Percentiles rank a stretch among this genome's conserved stretches.
These are phyloP conservation scores for Zhuqinia jingwanae DNA, from an alignment of 2,888 invertebrate species.

Conservation along the genomic window DNA sequence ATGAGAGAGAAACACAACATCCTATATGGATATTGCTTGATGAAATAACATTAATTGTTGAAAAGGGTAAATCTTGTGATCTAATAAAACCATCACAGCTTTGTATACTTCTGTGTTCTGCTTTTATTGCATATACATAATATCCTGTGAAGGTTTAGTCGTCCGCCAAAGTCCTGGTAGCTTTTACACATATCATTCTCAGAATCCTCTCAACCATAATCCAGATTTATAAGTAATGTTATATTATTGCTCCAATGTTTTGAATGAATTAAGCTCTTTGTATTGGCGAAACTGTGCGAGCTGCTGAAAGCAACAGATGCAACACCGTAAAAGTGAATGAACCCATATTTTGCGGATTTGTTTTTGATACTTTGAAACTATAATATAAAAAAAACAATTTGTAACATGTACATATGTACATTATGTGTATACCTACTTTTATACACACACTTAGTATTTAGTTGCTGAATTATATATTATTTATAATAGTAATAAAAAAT, in stretches of 20 bases:
- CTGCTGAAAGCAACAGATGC: constrained; percentile 41
- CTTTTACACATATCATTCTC: neutral
- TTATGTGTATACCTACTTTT: neutral
- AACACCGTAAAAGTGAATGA: neutral
- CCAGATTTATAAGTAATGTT: constrained; percentile 41
- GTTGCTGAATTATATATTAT: no score
- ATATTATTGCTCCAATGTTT: neutral
- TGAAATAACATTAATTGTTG: no score
- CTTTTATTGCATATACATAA: no score
- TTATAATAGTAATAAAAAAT: no score
- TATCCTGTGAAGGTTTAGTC: neutral
- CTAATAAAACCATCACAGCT: no score
- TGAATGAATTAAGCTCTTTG: neutral
- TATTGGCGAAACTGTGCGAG: no score
- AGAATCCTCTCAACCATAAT: constrained; percentile 30
- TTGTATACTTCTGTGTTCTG: no score
- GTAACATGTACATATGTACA: neutral
- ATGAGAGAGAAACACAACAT: no score
- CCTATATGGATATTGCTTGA: no score
- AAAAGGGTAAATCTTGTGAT: no score
- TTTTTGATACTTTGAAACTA: neutral
- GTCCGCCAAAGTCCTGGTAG: neutral
- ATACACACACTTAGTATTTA: no score
- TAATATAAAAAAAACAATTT: neutral
- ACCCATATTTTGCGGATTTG: constrained; percentile 44